These are phyloP conservation scores for Machimus rusticus DNA, from an alignment of 2,888 invertebrate genomes.

Conservation along the genomic window DNA sequence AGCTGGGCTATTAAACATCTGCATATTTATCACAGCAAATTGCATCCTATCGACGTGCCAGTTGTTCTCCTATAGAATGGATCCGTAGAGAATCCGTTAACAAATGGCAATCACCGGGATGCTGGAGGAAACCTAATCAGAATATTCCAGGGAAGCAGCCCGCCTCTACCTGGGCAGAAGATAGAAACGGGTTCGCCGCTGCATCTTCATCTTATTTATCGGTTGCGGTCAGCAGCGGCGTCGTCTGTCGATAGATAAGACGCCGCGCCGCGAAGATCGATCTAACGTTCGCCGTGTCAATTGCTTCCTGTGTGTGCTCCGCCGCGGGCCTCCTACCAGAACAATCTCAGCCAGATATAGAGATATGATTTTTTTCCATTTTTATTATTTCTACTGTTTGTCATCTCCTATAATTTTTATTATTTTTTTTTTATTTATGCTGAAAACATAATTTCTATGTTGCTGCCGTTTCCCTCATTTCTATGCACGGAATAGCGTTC, in stretches of 20 bases:
- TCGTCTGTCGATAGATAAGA: neutral
- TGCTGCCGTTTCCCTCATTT: neutral
- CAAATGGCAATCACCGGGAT: conserved; percentile 9
- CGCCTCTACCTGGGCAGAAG: neutral
- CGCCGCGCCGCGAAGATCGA: neutral
- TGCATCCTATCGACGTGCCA: neutral
- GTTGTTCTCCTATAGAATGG: neutral
- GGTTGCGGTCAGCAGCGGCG: neutral
- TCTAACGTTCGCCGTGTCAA: conserved; percentile 10
- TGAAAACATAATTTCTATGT: neutral
- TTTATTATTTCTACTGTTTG: neutral
- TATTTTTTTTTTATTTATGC: neutral
- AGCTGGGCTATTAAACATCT: neutral
- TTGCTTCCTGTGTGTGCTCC: neutral
- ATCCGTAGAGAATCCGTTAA: neutral
- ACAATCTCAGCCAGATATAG: neutral
- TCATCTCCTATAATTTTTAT: neutral
- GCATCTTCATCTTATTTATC: neutral
- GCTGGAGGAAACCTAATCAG: neutral
- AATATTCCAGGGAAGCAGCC: neutral
- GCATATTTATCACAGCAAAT: conserved; percentile 16
- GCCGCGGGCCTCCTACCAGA: neutral
- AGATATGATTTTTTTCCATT: neutral
- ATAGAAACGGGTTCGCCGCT: neutral
- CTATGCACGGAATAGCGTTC: neutral